phyloP scores from a whole-genome alignment of 2,888 invertebrate species.

The Brachypterus glaber region DNA sequence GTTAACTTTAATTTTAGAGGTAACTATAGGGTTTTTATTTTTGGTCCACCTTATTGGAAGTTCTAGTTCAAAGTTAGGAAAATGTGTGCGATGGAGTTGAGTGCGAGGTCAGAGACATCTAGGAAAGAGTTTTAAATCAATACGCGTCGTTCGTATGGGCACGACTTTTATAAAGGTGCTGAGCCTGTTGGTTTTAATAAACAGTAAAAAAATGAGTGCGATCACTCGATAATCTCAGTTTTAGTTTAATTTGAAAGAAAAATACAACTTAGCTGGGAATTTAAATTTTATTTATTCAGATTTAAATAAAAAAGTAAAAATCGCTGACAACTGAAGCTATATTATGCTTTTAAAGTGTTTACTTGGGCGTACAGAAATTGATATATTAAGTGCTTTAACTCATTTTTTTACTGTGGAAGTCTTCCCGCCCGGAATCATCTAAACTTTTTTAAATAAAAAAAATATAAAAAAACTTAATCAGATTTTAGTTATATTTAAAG shows the following conservation, averaged over 20 bases:
- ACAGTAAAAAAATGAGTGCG: too few relatives aligned
- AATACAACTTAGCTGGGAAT: too few relatives aligned
- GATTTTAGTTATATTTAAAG: constrained; percentile 7
- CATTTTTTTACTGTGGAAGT: too few relatives aligned
- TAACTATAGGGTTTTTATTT: constrained; percentile 20
- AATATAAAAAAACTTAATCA: constrained; percentile 7
- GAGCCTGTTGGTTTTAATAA: constrained; percentile 35
- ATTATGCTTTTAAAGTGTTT: too few relatives aligned
- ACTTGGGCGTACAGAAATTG: too few relatives aligned
- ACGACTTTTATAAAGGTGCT: constrained; percentile 38
- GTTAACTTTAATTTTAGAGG: too few relatives aligned
- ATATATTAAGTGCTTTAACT: not conserved
- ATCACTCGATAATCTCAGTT: too few relatives aligned
- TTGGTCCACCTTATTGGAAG: not conserved
- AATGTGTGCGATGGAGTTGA: not conserved
- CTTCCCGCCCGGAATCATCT: constrained; percentile 42
- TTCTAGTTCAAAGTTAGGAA: not conserved
- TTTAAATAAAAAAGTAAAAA: too few relatives aligned
- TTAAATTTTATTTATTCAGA: too few relatives aligned
- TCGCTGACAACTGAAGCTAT: too few relatives aligned
- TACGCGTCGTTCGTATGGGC: constrained; percentile 34
- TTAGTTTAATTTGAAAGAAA: too few relatives aligned
- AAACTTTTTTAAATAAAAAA: constrained; percentile 16
- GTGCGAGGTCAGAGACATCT: not conserved
- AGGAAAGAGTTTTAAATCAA: constrained; percentile 18